Evolutionary conservation across 1,140 invertebrate genomes (phyloP).

Genomic region (Polypedilum vanderplanki): DNA sequence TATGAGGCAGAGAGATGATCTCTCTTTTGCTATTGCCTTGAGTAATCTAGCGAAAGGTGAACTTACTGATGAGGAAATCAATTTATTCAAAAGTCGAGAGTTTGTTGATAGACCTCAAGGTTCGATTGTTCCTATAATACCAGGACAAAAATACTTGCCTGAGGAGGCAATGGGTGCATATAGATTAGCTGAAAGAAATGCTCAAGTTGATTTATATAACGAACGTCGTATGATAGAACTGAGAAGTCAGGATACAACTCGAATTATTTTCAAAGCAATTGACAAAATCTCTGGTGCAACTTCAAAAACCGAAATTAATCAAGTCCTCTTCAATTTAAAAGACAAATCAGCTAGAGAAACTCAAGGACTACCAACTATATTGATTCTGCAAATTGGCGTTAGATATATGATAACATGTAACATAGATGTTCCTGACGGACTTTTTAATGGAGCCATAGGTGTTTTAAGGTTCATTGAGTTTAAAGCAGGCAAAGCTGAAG

Average conservation of each 20-base stretch:
- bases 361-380: not conserved
- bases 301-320: no score
- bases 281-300: no score
- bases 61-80: conserved; percentile 24
- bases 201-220: not conserved
- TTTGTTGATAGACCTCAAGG: conserved; percentile 29
- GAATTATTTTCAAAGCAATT: not conserved
- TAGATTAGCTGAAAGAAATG: not conserved
- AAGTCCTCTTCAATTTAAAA: no score
- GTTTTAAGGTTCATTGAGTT: not conserved
- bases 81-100: conserved; percentile 27
- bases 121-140: no score
- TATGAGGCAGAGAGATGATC: conserved; percentile 35
- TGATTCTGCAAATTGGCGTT: not conserved
- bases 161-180: conserved; percentile 4
- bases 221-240: not conserved
- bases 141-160: not conserved
- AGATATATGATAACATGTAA: conserved; percentile 25
- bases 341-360: not conserved
- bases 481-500: no score
- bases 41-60: conserved; percentile 34
- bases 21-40: conserved; percentile 32
- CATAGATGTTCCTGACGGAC: conserved; percentile 6
- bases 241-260: not conserved
- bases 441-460: conserved; percentile 17